phyloP scores from a whole-genome alignment of 2,797 vertebrate genomes.

The Calcarius lapponicus region DNA sequence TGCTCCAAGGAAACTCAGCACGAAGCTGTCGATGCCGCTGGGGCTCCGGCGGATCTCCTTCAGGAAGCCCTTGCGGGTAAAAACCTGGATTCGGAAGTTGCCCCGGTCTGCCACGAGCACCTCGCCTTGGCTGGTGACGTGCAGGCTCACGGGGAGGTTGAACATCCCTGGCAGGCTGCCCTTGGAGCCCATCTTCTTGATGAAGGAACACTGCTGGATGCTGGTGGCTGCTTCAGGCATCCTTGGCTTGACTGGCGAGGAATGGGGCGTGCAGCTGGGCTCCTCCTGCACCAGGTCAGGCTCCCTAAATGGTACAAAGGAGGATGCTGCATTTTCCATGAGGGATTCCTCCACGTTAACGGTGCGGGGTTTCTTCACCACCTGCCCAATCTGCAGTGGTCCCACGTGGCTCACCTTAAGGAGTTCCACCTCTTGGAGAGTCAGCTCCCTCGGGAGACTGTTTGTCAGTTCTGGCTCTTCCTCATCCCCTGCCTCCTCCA shows the following conservation, averaged over 20 bases:
- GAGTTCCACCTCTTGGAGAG: conserved; percentile 90
- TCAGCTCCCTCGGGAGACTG: conserved; percentile 84
- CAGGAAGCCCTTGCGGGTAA: conserved; percentile 94
- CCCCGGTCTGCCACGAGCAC: conserved; percentile 95
- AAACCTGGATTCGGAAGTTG: conserved; percentile 95
- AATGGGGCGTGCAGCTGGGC: conserved; percentile 53
- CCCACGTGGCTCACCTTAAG: conserved; percentile 84
- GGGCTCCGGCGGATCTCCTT: conserved; percentile 94
- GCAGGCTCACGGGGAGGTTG: conserved; percentile 93
- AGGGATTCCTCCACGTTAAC: conserved; percentile 84
- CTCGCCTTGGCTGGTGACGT: conserved; percentile 88
- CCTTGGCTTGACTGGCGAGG: conserved; percentile 81
- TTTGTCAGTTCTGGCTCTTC: conserved; percentile 86
- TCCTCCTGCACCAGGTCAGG: conserved; percentile 84
- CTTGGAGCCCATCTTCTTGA: conserved; percentile 96
- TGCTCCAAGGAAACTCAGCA: conserved; percentile 93
- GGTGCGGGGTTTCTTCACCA: conserved; percentile 84
- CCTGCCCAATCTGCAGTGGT: conserved; percentile 85
- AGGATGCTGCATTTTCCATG: conserved; percentile 47
- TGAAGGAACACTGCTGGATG: conserved; percentile 88
- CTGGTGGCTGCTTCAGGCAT: conserved; percentile 72
- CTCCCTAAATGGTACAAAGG: conserved; percentile 78
- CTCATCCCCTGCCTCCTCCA: conserved; percentile 87
- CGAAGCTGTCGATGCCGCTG: conserved; percentile 94
- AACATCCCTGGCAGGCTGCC: conserved; percentile 93